Percentiles rank a stretch among this genome's conserved stretches.
These are phyloP conservation scores for Lophura nycthemera DNA, from an alignment of 2,113 vertebrate species.

Conservation along the genomic window DNA sequence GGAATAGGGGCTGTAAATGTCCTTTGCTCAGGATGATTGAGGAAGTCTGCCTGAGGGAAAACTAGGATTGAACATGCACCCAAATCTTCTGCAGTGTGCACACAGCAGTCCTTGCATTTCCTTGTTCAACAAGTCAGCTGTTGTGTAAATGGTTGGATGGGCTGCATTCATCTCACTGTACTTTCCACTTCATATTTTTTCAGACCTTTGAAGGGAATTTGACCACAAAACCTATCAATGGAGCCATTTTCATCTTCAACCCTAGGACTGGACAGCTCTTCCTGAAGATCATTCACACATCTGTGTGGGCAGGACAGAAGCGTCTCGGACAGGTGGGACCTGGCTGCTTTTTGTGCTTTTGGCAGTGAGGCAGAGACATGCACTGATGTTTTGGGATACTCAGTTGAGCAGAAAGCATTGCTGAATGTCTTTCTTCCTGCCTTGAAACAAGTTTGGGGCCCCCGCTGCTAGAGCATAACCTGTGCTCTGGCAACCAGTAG, in stretches of 20 bases:
- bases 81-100: background rate
- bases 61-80: accelerated
- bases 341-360: background rate
- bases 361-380: background rate
- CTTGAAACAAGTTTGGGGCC: background rate
- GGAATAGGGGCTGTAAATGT: background rate
- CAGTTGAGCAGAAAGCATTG: background rate
- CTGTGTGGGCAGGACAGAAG: slow-evolving; percentile 99
- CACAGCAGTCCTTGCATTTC: background rate
- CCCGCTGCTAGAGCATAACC: accelerated
- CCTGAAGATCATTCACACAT: slow-evolving; percentile 99
- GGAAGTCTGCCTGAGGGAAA: accelerated
- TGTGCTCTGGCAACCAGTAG: background rate
- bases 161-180: background rate
- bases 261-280: slow-evolving; percentile 98
- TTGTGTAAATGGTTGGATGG: background rate
- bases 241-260: slow-evolving; percentile 99
- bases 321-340: slow-evolving; percentile 92
- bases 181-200: background rate
- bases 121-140: background rate
- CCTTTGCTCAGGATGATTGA: background rate
- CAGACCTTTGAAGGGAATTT: slow-evolving; percentile 99
- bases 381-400: background rate
- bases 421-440: background rate
- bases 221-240: slow-evolving; percentile 99